A percentile compares a stretch with the other conserved stretches of the same genome.
phyloP scores from a whole-genome alignment of 2,888 invertebrate genomes.

The Eretmocerus hayati region DNA sequence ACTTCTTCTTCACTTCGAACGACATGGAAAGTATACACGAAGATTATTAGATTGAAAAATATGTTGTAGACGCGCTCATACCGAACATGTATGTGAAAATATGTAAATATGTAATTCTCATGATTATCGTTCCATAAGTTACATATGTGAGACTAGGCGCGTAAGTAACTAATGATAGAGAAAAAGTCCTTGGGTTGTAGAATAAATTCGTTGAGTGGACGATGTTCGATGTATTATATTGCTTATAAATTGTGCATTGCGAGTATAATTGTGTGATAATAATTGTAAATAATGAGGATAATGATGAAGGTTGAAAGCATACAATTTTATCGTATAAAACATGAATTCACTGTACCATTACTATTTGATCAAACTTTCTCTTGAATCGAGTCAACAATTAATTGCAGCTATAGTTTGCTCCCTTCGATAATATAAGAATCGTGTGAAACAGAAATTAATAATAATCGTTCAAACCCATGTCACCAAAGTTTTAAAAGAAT shows the following conservation, averaged over 20 bases:
- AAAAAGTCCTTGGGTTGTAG: conserved; percentile 19
- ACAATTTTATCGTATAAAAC: conserved; percentile 34
- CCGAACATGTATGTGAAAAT: too few species aligned
- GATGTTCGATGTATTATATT: conserved; percentile 14
- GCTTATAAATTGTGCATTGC: conserved; percentile 8
- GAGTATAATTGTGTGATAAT: conserved; percentile 39
- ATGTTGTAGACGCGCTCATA: too few species aligned
- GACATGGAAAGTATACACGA: too few species aligned
- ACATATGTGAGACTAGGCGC: conserved; percentile 6
- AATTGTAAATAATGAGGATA: conserved; percentile 36
- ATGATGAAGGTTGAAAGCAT: conserved; percentile 23
- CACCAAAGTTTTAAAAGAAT: too few species aligned
- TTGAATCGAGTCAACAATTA: too few species aligned
- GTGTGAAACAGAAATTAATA: too few species aligned
- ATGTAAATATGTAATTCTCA: neutral
- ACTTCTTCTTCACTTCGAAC: too few species aligned
- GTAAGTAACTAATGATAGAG: conserved; percentile 1
- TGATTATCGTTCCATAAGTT: too few species aligned
- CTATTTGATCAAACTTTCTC: neutral
- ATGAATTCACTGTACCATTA: conserved; percentile 8
- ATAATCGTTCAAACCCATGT: too few species aligned
- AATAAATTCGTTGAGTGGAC: neutral
- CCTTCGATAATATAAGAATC: too few species aligned
- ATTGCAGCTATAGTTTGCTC: too few species aligned
- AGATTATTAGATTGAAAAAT: too few species aligned